Evolutionary conservation across 2,797 vertebrate species (phyloP).

Genomic region (Lithobates sylvaticus): DNA sequence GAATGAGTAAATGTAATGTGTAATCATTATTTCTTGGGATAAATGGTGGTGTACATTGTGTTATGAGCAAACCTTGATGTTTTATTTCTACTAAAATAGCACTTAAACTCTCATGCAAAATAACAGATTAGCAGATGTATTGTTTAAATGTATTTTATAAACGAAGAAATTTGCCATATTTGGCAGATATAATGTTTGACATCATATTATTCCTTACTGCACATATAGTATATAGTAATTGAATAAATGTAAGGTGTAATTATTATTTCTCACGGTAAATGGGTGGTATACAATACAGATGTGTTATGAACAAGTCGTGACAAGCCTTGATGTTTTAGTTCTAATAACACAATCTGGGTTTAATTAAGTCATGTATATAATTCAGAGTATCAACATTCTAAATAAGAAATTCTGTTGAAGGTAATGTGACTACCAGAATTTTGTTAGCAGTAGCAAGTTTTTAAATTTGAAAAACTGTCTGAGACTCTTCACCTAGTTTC

Average conservation of each 20-base stretch:
- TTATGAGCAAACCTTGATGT: too few relatives aligned
- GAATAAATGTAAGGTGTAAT: not conserved
- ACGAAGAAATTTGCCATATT: too few relatives aligned
- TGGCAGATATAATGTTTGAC: too few relatives aligned
- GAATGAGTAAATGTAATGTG: too few relatives aligned
- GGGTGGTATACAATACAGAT: not conserved
- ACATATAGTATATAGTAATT: not conserved
- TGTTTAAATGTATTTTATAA: too few relatives aligned
- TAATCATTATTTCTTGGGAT: too few relatives aligned
- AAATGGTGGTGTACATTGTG: too few relatives aligned
- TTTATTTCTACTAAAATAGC: too few relatives aligned
- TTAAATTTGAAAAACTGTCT: not conserved
- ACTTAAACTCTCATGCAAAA: too few relatives aligned
- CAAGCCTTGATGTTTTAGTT: not conserved
- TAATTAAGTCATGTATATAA: not conserved
- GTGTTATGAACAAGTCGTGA: not conserved
- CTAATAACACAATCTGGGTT: not conserved
- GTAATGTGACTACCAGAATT: not conserved
- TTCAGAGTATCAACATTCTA: not conserved
- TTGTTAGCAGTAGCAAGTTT: too few relatives aligned
- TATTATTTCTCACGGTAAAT: not conserved
- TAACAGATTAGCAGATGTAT: too few relatives aligned
- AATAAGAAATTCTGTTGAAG: not conserved
- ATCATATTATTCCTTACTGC: not conserved
- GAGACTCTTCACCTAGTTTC: not conserved